Evolutionary conservation across 1,140 invertebrate genomes (phyloP).

Genomic region (Anagrus nilaparvatae): DNA sequence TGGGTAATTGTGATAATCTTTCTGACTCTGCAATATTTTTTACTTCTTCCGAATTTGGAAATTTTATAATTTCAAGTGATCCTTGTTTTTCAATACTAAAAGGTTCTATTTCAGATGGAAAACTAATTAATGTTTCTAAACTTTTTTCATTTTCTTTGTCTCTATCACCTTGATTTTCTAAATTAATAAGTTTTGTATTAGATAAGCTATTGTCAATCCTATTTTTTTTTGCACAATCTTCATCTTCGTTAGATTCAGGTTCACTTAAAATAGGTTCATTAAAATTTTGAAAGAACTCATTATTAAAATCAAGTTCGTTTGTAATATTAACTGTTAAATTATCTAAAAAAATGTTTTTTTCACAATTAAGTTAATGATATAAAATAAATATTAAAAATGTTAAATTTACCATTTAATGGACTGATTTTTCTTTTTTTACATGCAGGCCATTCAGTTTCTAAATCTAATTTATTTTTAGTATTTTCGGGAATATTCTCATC

Average conservation of each 20-base stretch:
- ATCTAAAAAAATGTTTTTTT: background rate
- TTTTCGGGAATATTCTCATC: constrained; percentile 11
- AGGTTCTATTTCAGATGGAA: no score
- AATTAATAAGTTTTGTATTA: background rate
- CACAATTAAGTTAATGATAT: background rate
- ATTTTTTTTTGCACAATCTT: constrained; percentile 2
- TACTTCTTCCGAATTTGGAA: background rate
- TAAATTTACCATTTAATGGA: constrained; percentile 8
- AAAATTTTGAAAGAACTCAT: constrained; percentile 12
- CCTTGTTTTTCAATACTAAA: no score
- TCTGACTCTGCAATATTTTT: constrained; percentile 11
- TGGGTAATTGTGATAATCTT: constrained; percentile 30
- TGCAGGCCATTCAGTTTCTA: constrained; percentile 15
- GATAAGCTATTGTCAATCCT: no score
- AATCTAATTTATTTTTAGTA: constrained; percentile 3
- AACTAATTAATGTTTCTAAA: no score
- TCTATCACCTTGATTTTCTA: background rate
- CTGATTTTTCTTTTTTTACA: constrained; percentile 25
- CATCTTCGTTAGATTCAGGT: constrained; percentile 22
- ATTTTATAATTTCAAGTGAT: no score
- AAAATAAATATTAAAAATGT: constrained; percentile 2
- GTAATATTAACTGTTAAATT: background rate
- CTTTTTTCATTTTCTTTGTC: constrained; percentile 1
- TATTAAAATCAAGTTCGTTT: constrained; percentile 2
- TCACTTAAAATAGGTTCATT: constrained; percentile 24